Conservation (phyloP, 2,113 vertebrate species). For the Lagopus leucura region DNA sequence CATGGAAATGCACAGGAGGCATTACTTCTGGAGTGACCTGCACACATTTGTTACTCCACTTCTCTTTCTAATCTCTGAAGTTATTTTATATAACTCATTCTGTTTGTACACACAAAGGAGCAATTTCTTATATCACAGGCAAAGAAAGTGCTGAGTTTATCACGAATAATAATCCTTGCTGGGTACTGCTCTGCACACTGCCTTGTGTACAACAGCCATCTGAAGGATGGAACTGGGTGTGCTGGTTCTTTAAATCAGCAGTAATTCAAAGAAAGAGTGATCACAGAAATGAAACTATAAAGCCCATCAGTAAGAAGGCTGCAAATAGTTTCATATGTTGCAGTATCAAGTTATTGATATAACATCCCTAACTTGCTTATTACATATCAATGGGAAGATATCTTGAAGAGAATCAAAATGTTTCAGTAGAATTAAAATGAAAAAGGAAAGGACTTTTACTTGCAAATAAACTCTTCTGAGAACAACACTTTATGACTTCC, state of each 20-base stretch:
- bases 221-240: slow-evolving; percentile 28
- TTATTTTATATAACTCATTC: not conserved
- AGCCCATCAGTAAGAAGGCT: slow-evolving; percentile 12
- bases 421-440: slow-evolving; percentile 33
- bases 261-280: slow-evolving; percentile 34
- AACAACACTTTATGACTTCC: not conserved
- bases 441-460: not conserved
- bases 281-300: not conserved
- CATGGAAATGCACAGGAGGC: no score
- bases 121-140: slow-evolving; percentile 7
- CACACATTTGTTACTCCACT: not conserved
- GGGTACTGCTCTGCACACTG: not conserved
- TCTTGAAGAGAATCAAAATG: not conserved
- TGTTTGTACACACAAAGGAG: not conserved
- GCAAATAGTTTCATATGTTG: not conserved
- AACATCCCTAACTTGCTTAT: not conserved
- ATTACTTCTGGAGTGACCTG: no score
- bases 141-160: not conserved
- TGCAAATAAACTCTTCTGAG: not conserved
- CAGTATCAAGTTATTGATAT: not conserved
- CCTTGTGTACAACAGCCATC: slow-evolving; percentile 9
- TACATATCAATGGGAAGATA: not conserved
- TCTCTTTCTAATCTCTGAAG: not conserved
- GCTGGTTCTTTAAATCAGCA: slow-evolving; percentile 7
- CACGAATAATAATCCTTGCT: not conserved